Conservation (phyloP, 2,113 vertebrate genomes). For the Saiga tatarica region DNA sequence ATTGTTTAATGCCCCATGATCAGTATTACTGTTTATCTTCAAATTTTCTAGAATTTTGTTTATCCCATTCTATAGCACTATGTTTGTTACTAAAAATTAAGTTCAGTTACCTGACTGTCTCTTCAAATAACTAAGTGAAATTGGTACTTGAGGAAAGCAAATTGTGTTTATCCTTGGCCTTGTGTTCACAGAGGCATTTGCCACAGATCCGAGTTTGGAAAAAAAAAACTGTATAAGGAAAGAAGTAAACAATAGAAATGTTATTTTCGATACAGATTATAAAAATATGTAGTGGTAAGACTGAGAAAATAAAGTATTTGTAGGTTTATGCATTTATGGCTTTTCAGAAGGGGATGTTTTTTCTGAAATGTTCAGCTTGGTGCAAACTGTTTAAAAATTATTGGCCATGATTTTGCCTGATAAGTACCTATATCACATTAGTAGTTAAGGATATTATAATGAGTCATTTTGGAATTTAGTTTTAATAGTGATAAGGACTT, state of each 20-base stretch:
- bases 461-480: slow-evolving; percentile 38
- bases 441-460: not conserved
- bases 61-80: not conserved
- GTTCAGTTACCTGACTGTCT: not conserved
- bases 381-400: slow-evolving; percentile 30
- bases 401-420: not conserved
- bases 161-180: not conserved
- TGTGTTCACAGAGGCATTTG: not conserved
- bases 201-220: not conserved
- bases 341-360: not conserved
- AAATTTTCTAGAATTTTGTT: not conserved
- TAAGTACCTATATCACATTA: not conserved
- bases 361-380: not conserved
- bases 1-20: not conserved
- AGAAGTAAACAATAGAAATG: slow-evolving; percentile 46
- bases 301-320: slow-evolving; percentile 40
- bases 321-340: slow-evolving; percentile 37
- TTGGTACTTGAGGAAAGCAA: not conserved
- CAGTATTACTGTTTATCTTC: not conserved
- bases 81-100: slow-evolving; percentile 24
- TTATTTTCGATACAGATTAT: slow-evolving; percentile 28
- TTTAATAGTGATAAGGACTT: not conserved
- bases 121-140: slow-evolving; percentile 25
- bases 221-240: slow-evolving; percentile 29
- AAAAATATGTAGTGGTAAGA: not conserved